phyloP scores from a whole-genome alignment of 2,797 vertebrate species.

The Mus minutoides region DNA sequence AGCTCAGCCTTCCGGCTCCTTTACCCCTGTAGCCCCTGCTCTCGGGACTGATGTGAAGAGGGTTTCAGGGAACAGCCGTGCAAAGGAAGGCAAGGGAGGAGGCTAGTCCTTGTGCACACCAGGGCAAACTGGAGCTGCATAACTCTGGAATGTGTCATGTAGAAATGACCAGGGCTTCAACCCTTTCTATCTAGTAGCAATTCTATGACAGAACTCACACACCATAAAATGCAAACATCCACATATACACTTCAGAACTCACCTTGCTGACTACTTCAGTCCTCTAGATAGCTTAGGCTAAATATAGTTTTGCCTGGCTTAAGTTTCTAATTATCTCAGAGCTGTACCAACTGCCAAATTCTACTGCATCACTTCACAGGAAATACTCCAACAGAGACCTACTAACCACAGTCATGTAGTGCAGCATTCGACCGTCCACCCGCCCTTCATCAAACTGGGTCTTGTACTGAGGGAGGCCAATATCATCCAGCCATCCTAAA shows the following conservation, averaged over 20 bases:
- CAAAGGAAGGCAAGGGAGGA: neutral
- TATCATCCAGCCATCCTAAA: constrained; percentile 98
- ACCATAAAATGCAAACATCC: neutral
- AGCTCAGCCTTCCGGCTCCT: neutral
- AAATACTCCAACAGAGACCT: neutral
- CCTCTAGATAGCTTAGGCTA: neutral
- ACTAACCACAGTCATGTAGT: constrained; percentile 98
- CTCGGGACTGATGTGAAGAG: neutral
- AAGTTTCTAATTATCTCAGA: neutral
- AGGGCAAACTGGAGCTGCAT: neutral
- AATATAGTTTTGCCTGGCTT: neutral
- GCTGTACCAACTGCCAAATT: neutral
- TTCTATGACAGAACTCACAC: neutral
- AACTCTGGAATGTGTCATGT: neutral
- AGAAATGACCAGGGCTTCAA: neutral
- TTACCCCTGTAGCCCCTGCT: neutral
- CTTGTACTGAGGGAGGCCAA: constrained; percentile 98
- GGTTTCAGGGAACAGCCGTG: neutral
- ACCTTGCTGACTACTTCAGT: neutral
- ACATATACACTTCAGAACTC: neutral
- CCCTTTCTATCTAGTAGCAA: neutral
- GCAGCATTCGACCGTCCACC: constrained; percentile 97
- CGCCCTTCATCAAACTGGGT: constrained; percentile 98
- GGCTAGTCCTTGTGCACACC: neutral
- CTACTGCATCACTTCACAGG: neutral